A percentile compares a stretch with the other conserved stretches of the same genome.
Evolutionary conservation across 2,888 invertebrate species (phyloP).

Genomic region (Megastigmus dorsalis): DNA sequence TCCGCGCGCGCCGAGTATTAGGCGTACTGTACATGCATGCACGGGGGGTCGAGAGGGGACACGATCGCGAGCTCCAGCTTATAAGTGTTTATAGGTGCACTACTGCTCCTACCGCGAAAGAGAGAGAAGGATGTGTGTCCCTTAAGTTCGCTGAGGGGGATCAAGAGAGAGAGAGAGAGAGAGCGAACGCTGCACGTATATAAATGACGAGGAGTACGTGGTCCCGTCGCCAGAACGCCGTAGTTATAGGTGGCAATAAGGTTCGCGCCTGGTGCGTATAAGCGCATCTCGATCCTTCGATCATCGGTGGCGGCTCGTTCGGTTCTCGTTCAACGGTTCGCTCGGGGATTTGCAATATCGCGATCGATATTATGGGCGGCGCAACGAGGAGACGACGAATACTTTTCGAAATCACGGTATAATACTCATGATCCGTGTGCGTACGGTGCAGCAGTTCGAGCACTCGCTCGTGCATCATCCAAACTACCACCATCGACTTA

Average conservation of each 20-base stretch:
- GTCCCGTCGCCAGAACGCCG: neutral
- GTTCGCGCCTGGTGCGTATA: neutral
- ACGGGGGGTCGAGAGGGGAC: constrained; percentile 25
- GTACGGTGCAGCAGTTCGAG: no score
- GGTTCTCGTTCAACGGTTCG: neutral
- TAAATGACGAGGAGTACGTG: neutral
- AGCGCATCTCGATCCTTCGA: neutral
- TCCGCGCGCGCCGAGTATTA: neutral
- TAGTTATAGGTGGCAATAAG: constrained; percentile 5
- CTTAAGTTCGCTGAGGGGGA: constrained; percentile 5
- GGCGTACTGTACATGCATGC: neutral
- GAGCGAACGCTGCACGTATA: neutral
- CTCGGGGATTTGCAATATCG: no score
- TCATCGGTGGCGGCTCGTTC: neutral
- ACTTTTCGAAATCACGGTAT: constrained; percentile 32
- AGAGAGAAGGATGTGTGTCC: constrained; percentile 23
- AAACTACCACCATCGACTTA: no score
- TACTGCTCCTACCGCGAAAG: neutral
- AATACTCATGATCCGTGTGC: neutral
- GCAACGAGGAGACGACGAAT: neutral
- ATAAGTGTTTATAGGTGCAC: no score
- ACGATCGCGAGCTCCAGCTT: neutral
- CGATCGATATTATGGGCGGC: neutral
- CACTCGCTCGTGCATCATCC: no score
- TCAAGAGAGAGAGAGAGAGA: constrained; percentile 20